Conservation (phyloP, 2,888 invertebrate genomes). For the Heterodera filipjevi region DNA sequence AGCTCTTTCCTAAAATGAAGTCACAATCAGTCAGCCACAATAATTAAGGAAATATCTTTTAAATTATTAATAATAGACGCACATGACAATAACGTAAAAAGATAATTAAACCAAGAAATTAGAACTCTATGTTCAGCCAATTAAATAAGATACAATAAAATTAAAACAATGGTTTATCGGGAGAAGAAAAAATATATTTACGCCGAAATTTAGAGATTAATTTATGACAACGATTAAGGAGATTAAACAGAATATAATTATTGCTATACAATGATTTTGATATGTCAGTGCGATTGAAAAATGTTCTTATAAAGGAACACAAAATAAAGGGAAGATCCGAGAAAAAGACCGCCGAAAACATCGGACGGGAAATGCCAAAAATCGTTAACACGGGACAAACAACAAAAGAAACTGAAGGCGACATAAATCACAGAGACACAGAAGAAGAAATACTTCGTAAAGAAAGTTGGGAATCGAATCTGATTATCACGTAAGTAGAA, state of each 20-base stretch:
- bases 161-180: too few species aligned
- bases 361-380: constrained; percentile 64
- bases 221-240: neutral
- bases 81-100: neutral
- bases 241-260: neutral
- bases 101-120: neutral
- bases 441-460: constrained; percentile 21
- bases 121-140: neutral
- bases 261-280: neutral
- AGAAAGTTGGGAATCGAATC: neutral
- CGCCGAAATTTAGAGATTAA: too few species aligned
- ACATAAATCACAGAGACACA: constrained; percentile 33
- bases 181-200: too few species aligned
- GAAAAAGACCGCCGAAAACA: constrained; percentile 53
- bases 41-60: neutral
- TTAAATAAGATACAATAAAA: too few species aligned
- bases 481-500: constrained; percentile 46
- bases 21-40: constrained; percentile 2
- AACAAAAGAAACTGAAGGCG: constrained; percentile 46
- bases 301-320: constrained; percentile 23
- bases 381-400: constrained; percentile 61
- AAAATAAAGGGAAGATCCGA: constrained; percentile 38
- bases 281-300: neutral
- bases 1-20: neutral
- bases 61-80: neutral